phyloP scores from a whole-genome alignment of 2,113 vertebrate species.

The Apus apus region DNA sequence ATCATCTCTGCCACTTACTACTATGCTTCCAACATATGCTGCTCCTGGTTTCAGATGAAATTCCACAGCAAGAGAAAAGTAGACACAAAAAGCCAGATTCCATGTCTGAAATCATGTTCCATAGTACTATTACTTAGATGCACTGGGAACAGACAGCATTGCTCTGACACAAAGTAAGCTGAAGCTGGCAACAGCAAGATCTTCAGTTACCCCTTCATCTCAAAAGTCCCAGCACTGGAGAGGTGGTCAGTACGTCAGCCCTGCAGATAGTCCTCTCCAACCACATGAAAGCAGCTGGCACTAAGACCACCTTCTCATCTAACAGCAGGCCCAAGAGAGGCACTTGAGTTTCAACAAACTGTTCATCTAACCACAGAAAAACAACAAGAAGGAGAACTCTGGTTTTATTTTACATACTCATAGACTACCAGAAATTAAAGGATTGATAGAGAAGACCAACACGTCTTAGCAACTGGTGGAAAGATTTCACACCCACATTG shows the following conservation, averaged over 20 bases:
- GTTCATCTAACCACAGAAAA: neutral
- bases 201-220: neutral
- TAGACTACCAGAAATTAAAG: neutral
- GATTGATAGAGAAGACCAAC: neutral
- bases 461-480: neutral
- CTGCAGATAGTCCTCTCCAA: rapidly evolving
- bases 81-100: neutral
- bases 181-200: neutral
- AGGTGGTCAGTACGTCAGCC: neutral
- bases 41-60: neutral
- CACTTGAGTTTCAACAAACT: neutral
- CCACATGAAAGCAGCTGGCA: neutral
- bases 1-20: neutral
- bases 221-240: neutral
- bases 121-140: neutral
- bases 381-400: neutral
- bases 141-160: neutral
- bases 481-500: neutral
- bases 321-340: neutral
- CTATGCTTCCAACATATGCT: neutral
- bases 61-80: neutral
- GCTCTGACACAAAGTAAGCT: neutral
- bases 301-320: neutral
- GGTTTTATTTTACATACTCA: neutral
- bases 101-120: neutral